Base-by-base conservation (phyloP, 2,888 invertebrate species). In the Celastrina argiolus region DNA sequence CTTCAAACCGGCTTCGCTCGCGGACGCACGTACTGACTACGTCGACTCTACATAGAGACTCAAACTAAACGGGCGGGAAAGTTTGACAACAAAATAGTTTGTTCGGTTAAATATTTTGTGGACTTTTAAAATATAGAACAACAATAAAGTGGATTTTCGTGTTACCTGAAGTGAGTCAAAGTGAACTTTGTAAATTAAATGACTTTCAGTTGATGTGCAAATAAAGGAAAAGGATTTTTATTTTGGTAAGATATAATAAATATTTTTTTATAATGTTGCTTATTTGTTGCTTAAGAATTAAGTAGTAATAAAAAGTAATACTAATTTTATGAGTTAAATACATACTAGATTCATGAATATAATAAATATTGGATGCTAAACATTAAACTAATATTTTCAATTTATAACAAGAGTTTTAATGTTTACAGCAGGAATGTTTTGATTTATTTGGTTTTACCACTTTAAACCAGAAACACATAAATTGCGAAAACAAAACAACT, bases 1-100 rank as follows among this genome's bases (percentile, higher is more conserved):
- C 86, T 80, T 74, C 72, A 73, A 85, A 87, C 89, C 88, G 88
- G 88, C 90, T 88, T 83, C 78, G 80, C 76, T 78, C 73, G 83
- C 75, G 85, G 87, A 87, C 88, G 90, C 83, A 80, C 76, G 76
- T 76, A 68, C 72, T 64, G 69, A 34, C n/a, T n/a, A n/a, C n/a
- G n/a, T n/a, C n/a, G n/a, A n/a, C 63, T 36, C 56, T 26, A 63
- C 67, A 68, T 67, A 69, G 65, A 68, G 68, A 68, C 69, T 76
- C 77, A 77, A 76, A 76, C 22, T 51, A 12, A 77, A 75, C 72
- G 72, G 83, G 89, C 88, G 90, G 87, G 88, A 89, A 81, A 76
- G 66, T 68, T 68, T 70, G 69, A 68, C 39, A 68, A 69, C 59
- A 16, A 16, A 34, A 26, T 10, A 45, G 16, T 22, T 10, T 51